phyloP scores from a whole-genome alignment of 2,888 invertebrate species.

The Acheta domesticus region DNA sequence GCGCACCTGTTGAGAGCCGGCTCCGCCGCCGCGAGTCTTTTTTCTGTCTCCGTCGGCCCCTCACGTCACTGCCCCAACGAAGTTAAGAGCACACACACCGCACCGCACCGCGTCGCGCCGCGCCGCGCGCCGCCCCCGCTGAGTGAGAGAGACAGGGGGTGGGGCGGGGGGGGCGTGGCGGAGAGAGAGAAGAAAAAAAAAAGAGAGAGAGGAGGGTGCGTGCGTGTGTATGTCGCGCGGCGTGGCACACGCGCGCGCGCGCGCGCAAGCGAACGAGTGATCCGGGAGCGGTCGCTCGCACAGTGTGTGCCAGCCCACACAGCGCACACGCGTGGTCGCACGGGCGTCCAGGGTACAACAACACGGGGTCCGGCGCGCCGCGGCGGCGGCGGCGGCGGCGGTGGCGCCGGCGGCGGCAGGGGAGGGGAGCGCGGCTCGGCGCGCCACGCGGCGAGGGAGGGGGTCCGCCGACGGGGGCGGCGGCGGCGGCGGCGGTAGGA shows the following conservation, averaged over 20 bases:
- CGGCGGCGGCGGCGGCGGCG: slow-evolving; percentile 31
- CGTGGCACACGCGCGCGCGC: too few relatives aligned
- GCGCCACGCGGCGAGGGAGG: slow-evolving; percentile 38
- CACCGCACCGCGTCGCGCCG: background rate
- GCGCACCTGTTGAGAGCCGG: background rate
- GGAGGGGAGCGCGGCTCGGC: slow-evolving; percentile 50
- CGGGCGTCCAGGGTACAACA: background rate
- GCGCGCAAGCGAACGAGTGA: too few relatives aligned
- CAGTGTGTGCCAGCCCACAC: background rate
- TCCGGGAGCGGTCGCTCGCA: too few relatives aligned
- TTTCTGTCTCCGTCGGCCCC: slow-evolving; percentile 27
- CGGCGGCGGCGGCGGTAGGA: slow-evolving; percentile 22
- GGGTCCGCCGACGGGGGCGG: slow-evolving; percentile 12
- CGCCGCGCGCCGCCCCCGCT: too few relatives aligned
- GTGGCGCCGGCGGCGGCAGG: slow-evolving; percentile 25
- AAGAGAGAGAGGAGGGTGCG: too few relatives aligned
- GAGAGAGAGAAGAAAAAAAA: too few relatives aligned
- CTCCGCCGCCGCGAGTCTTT: background rate
- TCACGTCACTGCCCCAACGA: background rate
- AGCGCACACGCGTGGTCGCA: slow-evolving; percentile 2
- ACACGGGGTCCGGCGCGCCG: slow-evolving; percentile 32
- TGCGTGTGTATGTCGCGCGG: too few relatives aligned
- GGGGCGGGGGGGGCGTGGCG: too few relatives aligned
- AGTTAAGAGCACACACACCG: background rate
- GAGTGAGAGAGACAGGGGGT: too few relatives aligned